phyloP scores from a whole-genome alignment of 2,888 invertebrate species.

The Furcula furcula region DNA sequence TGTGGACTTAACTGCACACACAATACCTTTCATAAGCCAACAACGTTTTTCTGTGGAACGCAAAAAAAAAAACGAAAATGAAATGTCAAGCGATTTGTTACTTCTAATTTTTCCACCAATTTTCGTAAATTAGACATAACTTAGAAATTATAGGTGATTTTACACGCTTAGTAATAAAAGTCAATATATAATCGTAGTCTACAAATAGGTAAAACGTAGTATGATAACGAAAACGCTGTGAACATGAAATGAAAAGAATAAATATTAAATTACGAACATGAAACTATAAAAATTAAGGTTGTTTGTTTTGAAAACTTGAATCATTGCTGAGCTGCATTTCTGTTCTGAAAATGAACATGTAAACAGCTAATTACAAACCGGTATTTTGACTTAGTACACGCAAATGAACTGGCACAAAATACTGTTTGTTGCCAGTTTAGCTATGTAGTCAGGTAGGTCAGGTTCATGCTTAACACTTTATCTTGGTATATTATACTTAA shows the following conservation, averaged over 20 bases:
- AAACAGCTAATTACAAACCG: constrained; percentile 2
- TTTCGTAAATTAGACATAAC: constrained; percentile 8
- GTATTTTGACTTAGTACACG: constrained; percentile 2
- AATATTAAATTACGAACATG: constrained; percentile 6
- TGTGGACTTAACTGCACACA: constrained; percentile 7
- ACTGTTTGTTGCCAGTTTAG: constrained; percentile 9
- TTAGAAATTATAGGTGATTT: constrained; percentile 21
- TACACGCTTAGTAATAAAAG: constrained; percentile 16
- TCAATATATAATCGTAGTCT: constrained; percentile 26
- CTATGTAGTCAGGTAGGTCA: too few relatives aligned
- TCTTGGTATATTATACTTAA: too few relatives aligned
- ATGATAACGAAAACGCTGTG: constrained; percentile 27
- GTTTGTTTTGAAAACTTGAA: constrained; percentile 8
- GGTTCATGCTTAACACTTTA: too few relatives aligned
- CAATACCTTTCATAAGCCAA: not conserved
- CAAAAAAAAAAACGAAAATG: not conserved
- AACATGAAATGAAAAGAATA: constrained; percentile 12
- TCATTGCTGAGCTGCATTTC: constrained; percentile 4
- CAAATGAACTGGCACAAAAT: constrained; percentile 2
- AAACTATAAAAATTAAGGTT: constrained; percentile 4
- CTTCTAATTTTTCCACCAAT: constrained; percentile 12
- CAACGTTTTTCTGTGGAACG: too few relatives aligned
- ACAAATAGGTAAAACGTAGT: constrained; percentile 22
- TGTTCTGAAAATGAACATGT: constrained; percentile 6
- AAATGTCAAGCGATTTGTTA: constrained; percentile 3